Evolutionary conservation across 2,113 vertebrate genomes (phyloP), one percentile per base, ranked within the genome.

Genomic region (Trachemys scripta): DNA sequence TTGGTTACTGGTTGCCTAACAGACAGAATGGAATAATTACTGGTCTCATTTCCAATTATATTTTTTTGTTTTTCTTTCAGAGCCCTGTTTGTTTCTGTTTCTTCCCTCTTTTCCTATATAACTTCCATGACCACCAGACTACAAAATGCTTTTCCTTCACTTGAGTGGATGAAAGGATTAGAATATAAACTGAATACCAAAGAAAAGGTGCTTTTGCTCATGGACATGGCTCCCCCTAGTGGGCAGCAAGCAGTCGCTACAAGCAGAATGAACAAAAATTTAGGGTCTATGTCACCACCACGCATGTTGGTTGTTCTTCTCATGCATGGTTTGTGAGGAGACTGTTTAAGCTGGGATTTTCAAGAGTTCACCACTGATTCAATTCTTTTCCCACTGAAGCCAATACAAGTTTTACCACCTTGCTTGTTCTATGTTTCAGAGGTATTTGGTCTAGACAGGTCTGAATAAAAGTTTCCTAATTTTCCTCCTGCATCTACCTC

Each of bases 1-100:
- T 99, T 99, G 95, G 99, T 99, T 97, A 99, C 99, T 83, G 99
- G 99, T 96, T 99, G 99, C 98, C 99, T 99, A 91, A 89, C 91
- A 31, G 92, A 97, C 97, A 93, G 95, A 94, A 98, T 85, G 14
- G 92, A 97, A 94, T 53, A 94, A 86, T 95, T 87, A 96, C 24
- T 78, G 19, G 10, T 78, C 42, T 78, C 22, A 47, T 29, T 78
- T 47, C 12, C 16, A 90, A 79, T 29, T 62, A 80, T 38, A 45
- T 17, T 95, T 31, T 16, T 4, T 6, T 89, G 5, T 62, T 89
- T 1, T 25, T 76, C 25, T 47, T 88, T 16, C 51, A 81, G 50
- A 53, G 38, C 5, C 35, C 0, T 0, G 5, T 81, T 76, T 25
- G 24, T 29, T 80, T 81, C 82, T 4, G 45, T 72, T 86, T 86